Conservation (phyloP, 1,140 invertebrate species). For the Drosophila pruinosa region DNA sequence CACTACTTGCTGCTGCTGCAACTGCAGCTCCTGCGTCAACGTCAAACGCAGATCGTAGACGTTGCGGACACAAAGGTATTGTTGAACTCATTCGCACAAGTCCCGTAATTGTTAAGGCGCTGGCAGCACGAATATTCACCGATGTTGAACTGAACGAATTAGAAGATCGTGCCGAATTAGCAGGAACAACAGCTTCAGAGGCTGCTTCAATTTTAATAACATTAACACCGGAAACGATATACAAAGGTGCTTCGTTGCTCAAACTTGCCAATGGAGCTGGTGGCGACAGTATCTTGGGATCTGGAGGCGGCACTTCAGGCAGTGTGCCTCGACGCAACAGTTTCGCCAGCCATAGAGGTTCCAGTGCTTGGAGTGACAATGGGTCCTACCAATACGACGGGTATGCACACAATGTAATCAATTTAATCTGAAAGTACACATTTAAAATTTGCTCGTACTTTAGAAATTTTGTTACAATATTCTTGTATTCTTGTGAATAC, state of each 20-base stretch:
- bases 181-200: background rate
- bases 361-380: slow-evolving; percentile 39
- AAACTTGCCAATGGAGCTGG: slow-evolving; percentile 61
- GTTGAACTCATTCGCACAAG: slow-evolving; percentile 77
- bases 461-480: no score
- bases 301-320: slow-evolving; percentile 13
- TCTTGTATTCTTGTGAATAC: no score
- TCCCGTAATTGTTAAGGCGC: slow-evolving; percentile 79
- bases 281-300: slow-evolving; percentile 3
- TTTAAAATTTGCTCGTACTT: no score
- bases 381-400: slow-evolving; percentile 72
- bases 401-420: slow-evolving; percentile 36
- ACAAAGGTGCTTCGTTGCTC: slow-evolving; percentile 80
- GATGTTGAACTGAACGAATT: slow-evolving; percentile 44
- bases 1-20: slow-evolving; percentile 19
- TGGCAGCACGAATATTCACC: slow-evolving; percentile 71
- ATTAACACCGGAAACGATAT: slow-evolving; percentile 82
- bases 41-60: slow-evolving; percentile 40
- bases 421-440: background rate
- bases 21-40: slow-evolving; percentile 29
- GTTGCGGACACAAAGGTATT: slow-evolving; percentile 75
- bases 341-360: slow-evolving; percentile 9
- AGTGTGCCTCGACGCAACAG: slow-evolving; percentile 6
- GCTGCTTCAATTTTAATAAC: slow-evolving; percentile 76
- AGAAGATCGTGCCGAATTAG: background rate